A percentile compares a stretch with the other conserved stretches of the same genome.
Conservation (phyloP, 2,888 invertebrate genomes). For the Agrochola litura region DNA sequence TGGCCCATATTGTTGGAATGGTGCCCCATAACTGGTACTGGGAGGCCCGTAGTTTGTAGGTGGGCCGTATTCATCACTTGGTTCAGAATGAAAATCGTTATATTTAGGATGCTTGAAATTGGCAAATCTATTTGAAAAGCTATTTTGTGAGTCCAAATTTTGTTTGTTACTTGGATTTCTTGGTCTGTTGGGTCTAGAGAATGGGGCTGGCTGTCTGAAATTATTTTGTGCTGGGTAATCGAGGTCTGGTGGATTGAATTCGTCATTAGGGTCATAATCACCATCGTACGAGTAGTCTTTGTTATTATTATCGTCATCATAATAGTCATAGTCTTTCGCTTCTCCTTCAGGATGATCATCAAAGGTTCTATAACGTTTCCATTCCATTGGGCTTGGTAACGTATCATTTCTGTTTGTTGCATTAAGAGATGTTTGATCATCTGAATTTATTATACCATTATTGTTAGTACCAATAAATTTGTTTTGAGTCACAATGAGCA, state of each 20-base stretch:
- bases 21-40: slow-evolving; percentile 39
- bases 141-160: slow-evolving; percentile 23
- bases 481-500: not conserved
- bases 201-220: slow-evolving; percentile 33
- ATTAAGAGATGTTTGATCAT: slow-evolving; percentile 1
- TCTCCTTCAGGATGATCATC: slow-evolving; percentile 53
- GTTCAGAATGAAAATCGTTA: slow-evolving; percentile 51
- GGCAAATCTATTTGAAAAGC: slow-evolving; percentile 50
- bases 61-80: slow-evolving; percentile 36
- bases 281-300: slow-evolving; percentile 61
- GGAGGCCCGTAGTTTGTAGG: slow-evolving; percentile 46
- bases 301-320: slow-evolving; percentile 59
- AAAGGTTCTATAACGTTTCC: slow-evolving; percentile 67
- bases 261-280: slow-evolving; percentile 71
- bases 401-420: slow-evolving; percentile 65
- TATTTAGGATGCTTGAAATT: slow-evolving; percentile 53
- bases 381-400: slow-evolving; percentile 72
- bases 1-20: slow-evolving; percentile 35
- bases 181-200: slow-evolving; percentile 23
- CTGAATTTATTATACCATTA: not conserved
- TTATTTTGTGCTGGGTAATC: slow-evolving; percentile 55
- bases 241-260: slow-evolving; percentile 59
- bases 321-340: slow-evolving; percentile 65
- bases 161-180: slow-evolving; percentile 32
- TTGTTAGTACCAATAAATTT: not conserved